These are phyloP conservation scores for Papilio glaucus DNA, from an alignment of 1,140 invertebrate genomes.

Conservation along the genomic window DNA sequence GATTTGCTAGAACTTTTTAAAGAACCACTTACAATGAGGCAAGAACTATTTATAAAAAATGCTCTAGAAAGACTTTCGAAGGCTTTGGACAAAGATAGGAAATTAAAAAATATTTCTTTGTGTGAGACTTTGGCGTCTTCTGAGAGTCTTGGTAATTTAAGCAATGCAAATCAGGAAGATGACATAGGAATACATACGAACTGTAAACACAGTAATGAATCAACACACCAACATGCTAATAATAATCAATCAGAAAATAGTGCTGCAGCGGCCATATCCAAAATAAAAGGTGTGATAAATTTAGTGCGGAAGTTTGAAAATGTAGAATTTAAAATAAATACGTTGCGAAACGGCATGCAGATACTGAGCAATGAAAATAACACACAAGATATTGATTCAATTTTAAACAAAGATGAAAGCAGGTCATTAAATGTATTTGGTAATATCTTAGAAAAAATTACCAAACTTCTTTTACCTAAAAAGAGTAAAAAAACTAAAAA, in stretches of 20 bases:
- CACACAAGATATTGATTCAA: conserved; percentile 13
- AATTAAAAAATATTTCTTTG: conserved; percentile 61
- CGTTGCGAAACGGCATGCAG: conserved; percentile 42
- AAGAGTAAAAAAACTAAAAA: conserved; percentile 53
- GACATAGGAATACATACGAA: conserved; percentile 39
- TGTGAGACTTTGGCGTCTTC: conserved; percentile 53
- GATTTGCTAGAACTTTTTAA: conserved; percentile 74
- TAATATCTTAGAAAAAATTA: conserved; percentile 64
- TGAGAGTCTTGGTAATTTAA: conserved; percentile 41
- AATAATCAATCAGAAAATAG: conserved; percentile 37
- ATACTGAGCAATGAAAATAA: neutral
- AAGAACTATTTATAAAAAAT: conserved; percentile 72
- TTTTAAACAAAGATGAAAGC: conserved; percentile 45
- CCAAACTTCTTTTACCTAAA: conserved; percentile 55
- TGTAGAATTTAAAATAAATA: conserved; percentile 53
- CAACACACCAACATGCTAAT: conserved; percentile 28
- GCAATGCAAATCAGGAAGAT: conserved; percentile 29
- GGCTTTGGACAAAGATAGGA: conserved; percentile 60
- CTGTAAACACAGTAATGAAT: conserved; percentile 35
- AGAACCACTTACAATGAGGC: conserved; percentile 68
- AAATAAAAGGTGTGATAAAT: conserved; percentile 62
- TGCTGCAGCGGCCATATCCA: conserved; percentile 49
- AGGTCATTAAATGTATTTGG: conserved; percentile 59
- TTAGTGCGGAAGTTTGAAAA: conserved; percentile 66
- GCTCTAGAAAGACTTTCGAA: conserved; percentile 65